Evolutionary conservation across 1,140 invertebrate species (phyloP), one percentile per base, ranked within the genome.

Genomic region (Zaprionus africanus): DNA sequence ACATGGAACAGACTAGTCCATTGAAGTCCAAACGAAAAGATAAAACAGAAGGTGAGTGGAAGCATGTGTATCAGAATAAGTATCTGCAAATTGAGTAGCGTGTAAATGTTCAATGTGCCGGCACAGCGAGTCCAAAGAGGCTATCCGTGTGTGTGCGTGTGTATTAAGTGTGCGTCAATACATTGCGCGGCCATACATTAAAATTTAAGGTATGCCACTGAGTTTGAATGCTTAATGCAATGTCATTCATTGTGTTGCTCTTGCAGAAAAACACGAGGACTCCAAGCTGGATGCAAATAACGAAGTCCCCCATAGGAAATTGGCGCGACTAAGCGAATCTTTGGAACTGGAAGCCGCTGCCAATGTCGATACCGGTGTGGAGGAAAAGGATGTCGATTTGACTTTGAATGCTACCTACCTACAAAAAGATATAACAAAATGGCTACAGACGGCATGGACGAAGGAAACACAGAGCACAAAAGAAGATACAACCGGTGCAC

Each of bases 131-230:
- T 63, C 57, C 34, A 63, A 38, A 34, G 46, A 22, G 41, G 53
- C 71, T 75, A 58, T 68, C 68, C 76, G 69, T 60, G 81, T 43
- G 67, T 84, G 76, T 81, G 64, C 36, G 62, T 64, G 60, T 58
- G 79, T 66, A 61, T 34, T 54, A 67, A 54, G 54, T 84, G 74
- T 78, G 78, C 57, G 68, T 71, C 58, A 64, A 71, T 57, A 28
- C 46, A 46, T 17, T 60, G 49, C 61, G 62, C 81, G 79, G 71
- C 71, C 60, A 79, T 78, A 74, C 61, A 76, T 90, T 90, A 90
- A 71, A 68, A 65, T 85, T 90, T 90, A 90, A 90, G 85, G 85
- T 90, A 90, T 90, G 85, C 68, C 64, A 36, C 26, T 74, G 53
- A 61, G 41, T 71, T 75, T 62, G 57, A 68, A 64, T 63, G 63